Evolutionary conservation across 2,797 vertebrate genomes (phyloP).

Genomic region (Novumbra hubbsi): DNA sequence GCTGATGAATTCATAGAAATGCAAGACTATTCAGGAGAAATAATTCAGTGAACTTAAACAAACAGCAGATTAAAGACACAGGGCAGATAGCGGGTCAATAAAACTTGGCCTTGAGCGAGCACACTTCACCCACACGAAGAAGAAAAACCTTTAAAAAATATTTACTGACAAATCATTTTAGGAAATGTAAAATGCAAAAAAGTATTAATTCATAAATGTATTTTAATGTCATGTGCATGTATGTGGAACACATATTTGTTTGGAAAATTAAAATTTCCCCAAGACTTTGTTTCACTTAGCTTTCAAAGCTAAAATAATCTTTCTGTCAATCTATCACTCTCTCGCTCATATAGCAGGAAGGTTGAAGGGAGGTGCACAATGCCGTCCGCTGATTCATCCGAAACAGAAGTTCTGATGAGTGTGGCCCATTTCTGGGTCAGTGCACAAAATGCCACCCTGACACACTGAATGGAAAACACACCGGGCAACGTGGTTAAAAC

Average conservation of each 20-base stretch:
- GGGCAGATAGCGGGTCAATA: neutral
- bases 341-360: neutral
- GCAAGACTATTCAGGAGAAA: neutral
- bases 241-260: no score
- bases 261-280: no score
- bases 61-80: neutral
- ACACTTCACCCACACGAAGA: neutral
- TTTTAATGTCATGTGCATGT: no score
- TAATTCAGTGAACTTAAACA: conserved; percentile 3
- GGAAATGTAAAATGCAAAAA: neutral
- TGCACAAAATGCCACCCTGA: conserved; percentile 56
- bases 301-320: neutral
- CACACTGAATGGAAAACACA: conserved; percentile 58
- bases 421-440: conserved; percentile 75
- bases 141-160: no score
- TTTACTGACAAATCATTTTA: no score
- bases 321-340: conserved; percentile 8
- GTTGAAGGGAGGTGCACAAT: conserved; percentile 56
- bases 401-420: conserved; percentile 76
- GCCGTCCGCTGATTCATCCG: conserved; percentile 69
- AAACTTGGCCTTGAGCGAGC: neutral
- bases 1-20: neutral
- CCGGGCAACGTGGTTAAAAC: conserved; percentile 22
- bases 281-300: no score
- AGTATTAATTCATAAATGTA: no score